These are phyloP conservation scores for Perithous albicinctus DNA, from an alignment of 2,888 invertebrate species.

Conservation along the genomic window DNA sequence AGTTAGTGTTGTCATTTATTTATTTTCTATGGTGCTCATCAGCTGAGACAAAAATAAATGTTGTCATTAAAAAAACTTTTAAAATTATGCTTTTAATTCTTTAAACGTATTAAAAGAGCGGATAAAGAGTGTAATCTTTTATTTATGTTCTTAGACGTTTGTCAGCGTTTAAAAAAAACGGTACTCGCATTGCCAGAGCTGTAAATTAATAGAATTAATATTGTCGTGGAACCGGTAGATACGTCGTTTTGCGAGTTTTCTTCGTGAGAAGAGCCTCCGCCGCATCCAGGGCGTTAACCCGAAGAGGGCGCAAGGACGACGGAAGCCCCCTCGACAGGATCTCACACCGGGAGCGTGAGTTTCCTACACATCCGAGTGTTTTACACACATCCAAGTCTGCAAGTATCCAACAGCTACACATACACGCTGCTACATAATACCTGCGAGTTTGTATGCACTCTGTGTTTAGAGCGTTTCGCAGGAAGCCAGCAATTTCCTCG, in stretches of 20 bases:
- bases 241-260: conserved; percentile 11
- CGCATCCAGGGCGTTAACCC: conserved; percentile 69
- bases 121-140: no score
- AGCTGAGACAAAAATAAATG: no score
- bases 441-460: background rate
- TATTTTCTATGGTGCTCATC: no score
- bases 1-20: no score
- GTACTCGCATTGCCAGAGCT: background rate
- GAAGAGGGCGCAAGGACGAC: conserved; percentile 67
- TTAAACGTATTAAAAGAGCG: no score
- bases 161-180: no score
- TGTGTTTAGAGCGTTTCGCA: conserved; percentile 27
- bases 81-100: no score
- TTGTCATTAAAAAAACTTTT: no score
- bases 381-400: background rate
- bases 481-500: conserved; percentile 55
- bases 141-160: no score
- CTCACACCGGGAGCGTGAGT: conserved; percentile 52
- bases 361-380: conserved; percentile 26
- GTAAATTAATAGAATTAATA: conserved; percentile 19
- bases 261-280: conserved; percentile 40
- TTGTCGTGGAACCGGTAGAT: conserved; percentile 3
- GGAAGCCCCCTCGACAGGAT: conserved; percentile 55
- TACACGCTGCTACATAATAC: background rate
- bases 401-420: background rate